Conservation (phyloP, 2,113 vertebrate genomes). For the Actenoides hombroni region DNA sequence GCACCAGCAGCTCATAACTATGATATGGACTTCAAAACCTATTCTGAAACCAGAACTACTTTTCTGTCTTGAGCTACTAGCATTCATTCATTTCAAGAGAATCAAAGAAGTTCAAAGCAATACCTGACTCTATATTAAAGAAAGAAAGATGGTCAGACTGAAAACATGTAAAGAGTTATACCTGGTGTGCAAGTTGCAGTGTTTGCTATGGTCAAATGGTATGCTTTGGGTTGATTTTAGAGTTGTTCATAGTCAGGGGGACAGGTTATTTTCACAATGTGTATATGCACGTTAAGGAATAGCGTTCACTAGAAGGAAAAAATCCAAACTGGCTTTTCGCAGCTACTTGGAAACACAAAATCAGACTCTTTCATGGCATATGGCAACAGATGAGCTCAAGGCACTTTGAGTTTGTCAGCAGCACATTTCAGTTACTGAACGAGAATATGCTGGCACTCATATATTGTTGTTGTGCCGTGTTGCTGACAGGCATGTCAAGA, state of each 20-base stretch:
- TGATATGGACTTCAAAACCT: background rate
- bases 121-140: background rate
- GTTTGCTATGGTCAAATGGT: background rate
- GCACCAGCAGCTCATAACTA: background rate
- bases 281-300: accelerated
- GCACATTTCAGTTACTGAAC: background rate
- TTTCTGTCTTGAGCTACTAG: background rate
- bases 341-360: background rate
- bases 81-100: background rate
- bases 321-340: background rate
- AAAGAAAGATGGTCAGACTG: background rate
- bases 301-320: background rate
- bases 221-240: background rate
- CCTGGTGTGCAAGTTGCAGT: background rate
- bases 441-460: background rate
- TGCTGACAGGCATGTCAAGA: background rate
- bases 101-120: background rate
- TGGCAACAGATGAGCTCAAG: background rate
- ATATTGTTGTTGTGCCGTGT: accelerated
- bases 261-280: background rate
- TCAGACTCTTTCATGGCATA: background rate
- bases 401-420: background rate
- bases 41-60: background rate
- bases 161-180: background rate
- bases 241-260: background rate